Conservation (phyloP, 2,113 vertebrate genomes). For the Syngnathus typhle region DNA sequence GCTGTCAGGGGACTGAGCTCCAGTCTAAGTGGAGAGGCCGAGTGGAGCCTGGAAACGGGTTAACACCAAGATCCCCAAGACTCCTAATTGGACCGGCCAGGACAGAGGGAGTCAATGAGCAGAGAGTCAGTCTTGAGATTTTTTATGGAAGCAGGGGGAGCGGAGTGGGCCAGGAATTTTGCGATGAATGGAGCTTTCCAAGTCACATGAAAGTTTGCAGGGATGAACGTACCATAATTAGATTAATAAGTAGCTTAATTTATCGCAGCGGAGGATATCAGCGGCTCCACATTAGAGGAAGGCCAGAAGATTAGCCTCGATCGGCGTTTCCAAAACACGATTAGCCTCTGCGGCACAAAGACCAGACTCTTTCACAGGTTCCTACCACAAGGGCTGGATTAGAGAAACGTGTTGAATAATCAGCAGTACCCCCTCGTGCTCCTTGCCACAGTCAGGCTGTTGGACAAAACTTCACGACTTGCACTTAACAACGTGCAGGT, state of each 20-base stretch:
- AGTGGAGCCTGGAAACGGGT: constrained; percentile 67
- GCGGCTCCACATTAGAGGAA: constrained; percentile 91
- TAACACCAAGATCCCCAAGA: constrained; percentile 85
- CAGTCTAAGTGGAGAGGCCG: constrained; percentile 41
- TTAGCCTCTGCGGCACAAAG: constrained; percentile 90
- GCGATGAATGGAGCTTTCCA: constrained; percentile 77
- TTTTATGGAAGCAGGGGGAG: constrained; percentile 53
- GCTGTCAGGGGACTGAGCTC: constrained; percentile 24
- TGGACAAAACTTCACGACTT: constrained; percentile 38
- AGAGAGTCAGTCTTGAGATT: constrained; percentile 83
- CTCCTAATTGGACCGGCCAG: constrained; percentile 91
- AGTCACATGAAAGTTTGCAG: constrained; percentile 97
- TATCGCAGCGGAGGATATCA: constrained; percentile 98
- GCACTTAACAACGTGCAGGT: constrained; percentile 45
- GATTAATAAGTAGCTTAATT: constrained; percentile 99
- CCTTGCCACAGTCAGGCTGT: constrained; percentile 39
- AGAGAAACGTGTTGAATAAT: constrained; percentile 76
- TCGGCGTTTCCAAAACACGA: constrained; percentile 91
- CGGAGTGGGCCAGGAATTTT: constrained; percentile 47
- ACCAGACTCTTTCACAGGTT: constrained; percentile 75
- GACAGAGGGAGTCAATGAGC: constrained; percentile 61
- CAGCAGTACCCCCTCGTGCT: constrained; percentile 62
- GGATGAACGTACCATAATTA: constrained; percentile 98
- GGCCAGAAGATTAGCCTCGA: constrained; percentile 86
- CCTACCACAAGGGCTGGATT: constrained; percentile 78